Percentiles rank a stretch among this genome's conserved stretches.
Conservation (phyloP, 2,113 vertebrate species). For the Notiomystis cincta region DNA sequence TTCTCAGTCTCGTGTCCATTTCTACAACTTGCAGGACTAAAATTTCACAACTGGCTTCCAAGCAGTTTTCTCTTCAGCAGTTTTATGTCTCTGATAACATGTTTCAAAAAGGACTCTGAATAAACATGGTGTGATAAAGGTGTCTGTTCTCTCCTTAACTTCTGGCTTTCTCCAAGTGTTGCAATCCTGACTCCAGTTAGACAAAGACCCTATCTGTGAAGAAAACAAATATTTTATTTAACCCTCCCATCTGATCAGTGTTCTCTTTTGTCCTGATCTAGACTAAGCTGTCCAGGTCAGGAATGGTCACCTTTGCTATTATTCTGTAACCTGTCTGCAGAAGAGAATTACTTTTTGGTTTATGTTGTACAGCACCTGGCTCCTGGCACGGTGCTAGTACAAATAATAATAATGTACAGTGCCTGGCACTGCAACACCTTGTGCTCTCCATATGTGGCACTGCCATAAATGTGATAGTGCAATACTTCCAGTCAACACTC, state of each 20-base stretch:
- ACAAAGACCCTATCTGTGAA: not conserved
- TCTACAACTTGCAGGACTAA: not conserved
- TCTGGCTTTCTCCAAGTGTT: not conserved
- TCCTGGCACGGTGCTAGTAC: conserved; percentile 28
- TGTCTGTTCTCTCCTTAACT: not conserved
- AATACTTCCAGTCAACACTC: not conserved
- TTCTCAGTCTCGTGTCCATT: not conserved
- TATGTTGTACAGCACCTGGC: conserved; percentile 29
- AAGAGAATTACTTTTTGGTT: conserved; percentile 63
- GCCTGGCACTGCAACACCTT: conserved; percentile 6
- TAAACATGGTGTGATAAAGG: not conserved
- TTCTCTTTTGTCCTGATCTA: not conserved
- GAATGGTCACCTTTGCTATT: conserved; percentile 47
- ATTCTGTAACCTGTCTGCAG: conserved; percentile 18
- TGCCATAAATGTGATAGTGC: conserved; percentile 33
- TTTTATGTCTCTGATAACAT: not conserved
- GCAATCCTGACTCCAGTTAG: not conserved
- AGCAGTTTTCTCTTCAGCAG: not conserved
- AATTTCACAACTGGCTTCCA: not conserved
- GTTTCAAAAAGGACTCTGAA: not conserved
- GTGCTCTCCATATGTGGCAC: not conserved
- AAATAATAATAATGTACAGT: conserved; percentile 61
- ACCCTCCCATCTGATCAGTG: not conserved
- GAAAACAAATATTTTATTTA: conserved; percentile 27
- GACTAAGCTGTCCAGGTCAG: conserved; percentile 35